Conservation (phyloP, 30 jellyfish, hydroid and myxozoan genomes). For the Aurelia sp. region DNA sequence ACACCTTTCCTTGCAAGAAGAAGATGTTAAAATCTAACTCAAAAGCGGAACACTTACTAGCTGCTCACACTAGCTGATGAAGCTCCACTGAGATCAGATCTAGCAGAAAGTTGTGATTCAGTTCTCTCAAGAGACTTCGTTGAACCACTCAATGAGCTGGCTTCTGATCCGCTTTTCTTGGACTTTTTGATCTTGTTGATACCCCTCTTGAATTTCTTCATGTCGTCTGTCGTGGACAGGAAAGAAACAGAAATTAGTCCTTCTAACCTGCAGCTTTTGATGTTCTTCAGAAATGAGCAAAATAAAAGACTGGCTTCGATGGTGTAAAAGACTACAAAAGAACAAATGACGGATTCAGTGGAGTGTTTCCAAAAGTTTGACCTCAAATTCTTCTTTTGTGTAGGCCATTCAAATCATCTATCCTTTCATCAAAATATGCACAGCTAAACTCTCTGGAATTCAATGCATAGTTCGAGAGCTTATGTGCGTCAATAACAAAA, state of each 20-base stretch:
- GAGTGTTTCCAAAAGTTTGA: too few relatives aligned
- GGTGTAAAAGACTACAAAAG: too few relatives aligned
- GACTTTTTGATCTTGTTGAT: conserved; percentile 14
- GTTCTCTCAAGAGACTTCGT: conserved; percentile 22
- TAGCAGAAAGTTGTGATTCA: conserved; percentile 9
- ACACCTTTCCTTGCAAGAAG: neutral
- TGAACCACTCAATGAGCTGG: conserved; percentile 5
- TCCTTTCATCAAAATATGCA: too few relatives aligned
- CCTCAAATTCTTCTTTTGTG: too few relatives aligned
- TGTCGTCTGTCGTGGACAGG: conserved; percentile 3
- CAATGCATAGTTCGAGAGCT: too few relatives aligned
- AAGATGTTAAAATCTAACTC: neutral
- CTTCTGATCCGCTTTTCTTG: neutral
- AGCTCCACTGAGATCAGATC: neutral
- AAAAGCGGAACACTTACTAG: neutral
- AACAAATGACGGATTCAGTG: too few relatives aligned
- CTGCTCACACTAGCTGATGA: neutral
- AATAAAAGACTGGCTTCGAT: too few relatives aligned
- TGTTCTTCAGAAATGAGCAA: too few relatives aligned
- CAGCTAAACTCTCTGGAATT: too few relatives aligned
- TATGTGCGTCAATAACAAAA: too few relatives aligned
- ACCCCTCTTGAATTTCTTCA: conserved; percentile 45
- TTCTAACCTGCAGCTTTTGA: too few relatives aligned
- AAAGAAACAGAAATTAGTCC: neutral
- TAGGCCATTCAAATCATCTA: too few relatives aligned